These are phyloP conservation scores for Habropoda laboriosa DNA, from an alignment of 1,140 invertebrate genomes.

Conservation along the genomic window DNA sequence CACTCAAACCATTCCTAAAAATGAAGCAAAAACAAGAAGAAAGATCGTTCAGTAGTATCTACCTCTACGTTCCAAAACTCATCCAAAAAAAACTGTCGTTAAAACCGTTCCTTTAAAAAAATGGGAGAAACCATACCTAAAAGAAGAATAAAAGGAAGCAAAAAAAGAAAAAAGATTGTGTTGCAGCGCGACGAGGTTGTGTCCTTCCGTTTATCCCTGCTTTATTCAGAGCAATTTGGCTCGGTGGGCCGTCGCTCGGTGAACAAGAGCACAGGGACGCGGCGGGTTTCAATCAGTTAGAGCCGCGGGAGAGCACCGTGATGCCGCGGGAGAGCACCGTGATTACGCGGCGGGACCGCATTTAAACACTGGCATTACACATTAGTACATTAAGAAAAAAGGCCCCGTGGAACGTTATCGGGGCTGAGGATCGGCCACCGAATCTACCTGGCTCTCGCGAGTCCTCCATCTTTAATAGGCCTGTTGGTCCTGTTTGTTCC, in stretches of 20 bases:
- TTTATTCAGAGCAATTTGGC: slow-evolving; percentile 18
- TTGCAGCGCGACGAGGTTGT: not conserved
- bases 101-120: too few species aligned
- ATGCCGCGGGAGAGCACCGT: slow-evolving; percentile 21
- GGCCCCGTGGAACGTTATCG: slow-evolving; percentile 23
- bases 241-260: not conserved
- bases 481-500: slow-evolving; percentile 26
- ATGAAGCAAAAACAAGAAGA: too few species aligned
- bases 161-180: not conserved
- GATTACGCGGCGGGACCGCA: slow-evolving; percentile 19
- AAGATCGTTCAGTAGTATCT: too few species aligned
- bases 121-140: too few species aligned
- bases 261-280: slow-evolving; percentile 1
- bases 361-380: slow-evolving; percentile 50
- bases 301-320: slow-evolving; percentile 12
- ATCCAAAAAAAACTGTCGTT: too few species aligned
- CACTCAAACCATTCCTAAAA: too few species aligned
- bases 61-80: too few species aligned
- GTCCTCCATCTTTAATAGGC: slow-evolving; percentile 37
- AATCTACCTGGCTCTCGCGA: slow-evolving; percentile 15
- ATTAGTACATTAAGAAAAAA: slow-evolving; percentile 42
- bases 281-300: slow-evolving; percentile 38
- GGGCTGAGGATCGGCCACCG: slow-evolving; percentile 36
- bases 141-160: not conserved
- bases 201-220: not conserved